Evolutionary conservation across 2,888 invertebrate genomes (phyloP), one percentile per base, ranked within the genome.

Genomic region (Tanytarsus gracilentus): DNA sequence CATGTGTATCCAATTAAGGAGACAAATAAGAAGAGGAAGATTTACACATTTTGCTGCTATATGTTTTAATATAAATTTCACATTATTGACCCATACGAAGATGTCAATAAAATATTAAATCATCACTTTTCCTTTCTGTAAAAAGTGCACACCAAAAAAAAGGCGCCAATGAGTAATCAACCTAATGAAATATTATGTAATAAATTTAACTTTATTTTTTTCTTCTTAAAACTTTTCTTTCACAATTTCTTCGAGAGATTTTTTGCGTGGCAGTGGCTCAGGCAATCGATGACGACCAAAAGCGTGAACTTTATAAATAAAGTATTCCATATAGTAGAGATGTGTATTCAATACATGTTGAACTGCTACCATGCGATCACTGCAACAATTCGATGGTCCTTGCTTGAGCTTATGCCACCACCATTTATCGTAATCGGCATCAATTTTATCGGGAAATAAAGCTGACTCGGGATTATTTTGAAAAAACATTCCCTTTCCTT

Each of bases 241-340:
- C 1, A 56, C 27, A 16, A 56, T 27, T 44, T 56, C 56, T 2
- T 56, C 56, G 4, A 56, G 16, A n/a, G 16, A 27, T 6, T 36
- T 23, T 39, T 56, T 56, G 2, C 11, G 21, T 11, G 56, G 56
- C 2, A 56, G 18, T 1, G 56, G 56, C n/a, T 56, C 56, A 1
- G 26, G 40, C 6, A 36, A 23, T 40, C 56, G 14, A 7, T 44
- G 56, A 11, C 56, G 26, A 11, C 56, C 56, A 40, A 56, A 56
- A 3, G 40, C 56, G 33, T 56, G 56, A 29, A 56, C 56, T 56
- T 56, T 56, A 26, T 56, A 56, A 8, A 56, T 44, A 21, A 40
- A 56, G 44, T 56, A 56, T 44, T 56, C 56, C 25, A 56, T 23
- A 25, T 56, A 56, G 16, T 56, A 56, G 1, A 56, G 18, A 40